Evolutionary conservation across 1,140 invertebrate genomes (phyloP).

Genomic region (Pentalonia nigronervosa): DNA sequence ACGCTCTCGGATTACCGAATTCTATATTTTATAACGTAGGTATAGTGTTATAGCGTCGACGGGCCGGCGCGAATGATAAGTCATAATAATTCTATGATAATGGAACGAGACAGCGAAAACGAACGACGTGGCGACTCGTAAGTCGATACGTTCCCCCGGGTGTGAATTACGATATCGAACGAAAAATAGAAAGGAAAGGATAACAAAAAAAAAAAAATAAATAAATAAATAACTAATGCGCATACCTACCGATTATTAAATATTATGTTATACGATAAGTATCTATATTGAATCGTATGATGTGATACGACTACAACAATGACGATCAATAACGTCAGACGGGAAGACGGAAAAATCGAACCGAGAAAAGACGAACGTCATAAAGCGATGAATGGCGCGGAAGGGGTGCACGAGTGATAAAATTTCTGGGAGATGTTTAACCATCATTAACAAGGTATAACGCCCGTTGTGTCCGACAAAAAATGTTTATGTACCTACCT

Average conservation of each 20-base stretch:
- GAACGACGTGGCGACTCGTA: neutral
- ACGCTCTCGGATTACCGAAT: neutral
- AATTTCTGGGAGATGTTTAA: neutral
- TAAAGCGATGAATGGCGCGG: neutral
- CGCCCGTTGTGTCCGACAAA: neutral
- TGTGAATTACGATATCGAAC: neutral
- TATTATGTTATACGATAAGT: neutral
- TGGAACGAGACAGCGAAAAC: neutral
- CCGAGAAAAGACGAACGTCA: neutral
- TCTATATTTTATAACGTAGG: neutral
- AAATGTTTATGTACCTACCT: neutral
- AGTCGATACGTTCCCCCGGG: constrained; percentile 2
- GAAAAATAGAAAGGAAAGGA: neutral
- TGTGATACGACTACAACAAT: neutral
- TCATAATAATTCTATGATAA: neutral
- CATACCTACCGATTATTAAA: neutral
- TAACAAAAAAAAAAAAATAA: neutral
- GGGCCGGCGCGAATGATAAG: neutral
- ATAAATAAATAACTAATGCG: neutral
- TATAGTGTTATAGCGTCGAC: neutral
- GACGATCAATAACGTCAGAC: neutral
- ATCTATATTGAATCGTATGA: neutral
- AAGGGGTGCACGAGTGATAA: neutral
- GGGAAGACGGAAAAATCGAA: neutral
- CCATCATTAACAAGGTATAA: neutral